Conservation (phyloP, 1,140 invertebrate genomes). For the Orius laevigatus region DNA sequence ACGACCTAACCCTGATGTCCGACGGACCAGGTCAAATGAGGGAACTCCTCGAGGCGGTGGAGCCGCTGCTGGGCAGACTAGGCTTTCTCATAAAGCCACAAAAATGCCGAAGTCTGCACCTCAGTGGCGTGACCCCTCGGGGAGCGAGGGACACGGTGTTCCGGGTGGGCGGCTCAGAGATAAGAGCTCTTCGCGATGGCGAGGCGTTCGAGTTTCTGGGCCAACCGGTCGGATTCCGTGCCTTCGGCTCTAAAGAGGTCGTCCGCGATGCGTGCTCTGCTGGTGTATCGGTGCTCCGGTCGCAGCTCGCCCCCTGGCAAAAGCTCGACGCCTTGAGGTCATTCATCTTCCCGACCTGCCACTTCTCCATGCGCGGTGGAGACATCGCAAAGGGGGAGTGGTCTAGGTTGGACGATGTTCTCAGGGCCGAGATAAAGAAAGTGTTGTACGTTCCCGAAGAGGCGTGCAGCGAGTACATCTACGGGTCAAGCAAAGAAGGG, state of each 20-base stretch:
- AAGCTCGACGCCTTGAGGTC: constrained; percentile 25
- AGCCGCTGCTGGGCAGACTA: neutral
- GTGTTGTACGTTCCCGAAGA: constrained; percentile 23
- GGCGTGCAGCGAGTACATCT: constrained; percentile 22
- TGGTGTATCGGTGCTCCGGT: constrained; percentile 14
- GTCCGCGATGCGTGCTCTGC: constrained; percentile 9
- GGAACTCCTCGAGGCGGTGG: neutral
- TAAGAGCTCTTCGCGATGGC: constrained; percentile 8
- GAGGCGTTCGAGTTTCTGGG: constrained; percentile 23
- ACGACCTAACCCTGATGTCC: neutral
- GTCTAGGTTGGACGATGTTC: constrained; percentile 15
- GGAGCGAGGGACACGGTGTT: neutral
- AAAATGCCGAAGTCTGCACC: neutral
- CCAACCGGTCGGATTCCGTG: constrained; percentile 21
- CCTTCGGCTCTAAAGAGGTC: constrained; percentile 17
- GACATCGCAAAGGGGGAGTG: constrained; percentile 17
- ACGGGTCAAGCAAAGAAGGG: neutral
- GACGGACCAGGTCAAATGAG: neutral
- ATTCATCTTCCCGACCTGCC: constrained; percentile 24
- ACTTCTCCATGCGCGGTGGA: constrained; percentile 23
- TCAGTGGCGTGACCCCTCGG: neutral
- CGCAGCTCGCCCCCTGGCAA: constrained; percentile 27
- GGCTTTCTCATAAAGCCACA: neutral
- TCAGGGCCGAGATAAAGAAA: constrained; percentile 20
- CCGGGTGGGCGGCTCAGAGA: neutral